Evolutionary conservation across 35 echinoderm and acorn worm genomes (phyloP).

Genomic region (Lytechinus variegatus): DNA sequence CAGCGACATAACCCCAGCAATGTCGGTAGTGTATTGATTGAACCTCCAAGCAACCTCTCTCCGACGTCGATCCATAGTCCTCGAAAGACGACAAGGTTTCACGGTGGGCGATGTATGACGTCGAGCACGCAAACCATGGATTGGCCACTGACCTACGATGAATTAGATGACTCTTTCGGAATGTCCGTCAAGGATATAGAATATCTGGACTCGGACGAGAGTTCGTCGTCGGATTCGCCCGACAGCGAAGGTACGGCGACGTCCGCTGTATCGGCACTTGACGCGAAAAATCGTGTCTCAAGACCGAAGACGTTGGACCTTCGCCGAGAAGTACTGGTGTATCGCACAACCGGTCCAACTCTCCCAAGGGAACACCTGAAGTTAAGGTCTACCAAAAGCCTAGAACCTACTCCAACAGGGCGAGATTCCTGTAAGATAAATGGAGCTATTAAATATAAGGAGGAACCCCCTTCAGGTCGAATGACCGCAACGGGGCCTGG

Average conservation of each 20-base stretch:
- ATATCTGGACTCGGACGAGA: conserved; percentile 32
- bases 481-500: neutral
- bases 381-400: conserved; percentile 22
- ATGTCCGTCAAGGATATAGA: conserved; percentile 41
- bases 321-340: conserved; percentile 21
- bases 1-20: conserved; percentile 23
- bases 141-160: conserved; percentile 35
- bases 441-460: neutral
- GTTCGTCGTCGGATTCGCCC: conserved; percentile 33
- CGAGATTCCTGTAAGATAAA: neutral
- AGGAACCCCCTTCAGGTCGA: neutral
- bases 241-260: neutral
- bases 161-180: conserved; percentile 1
- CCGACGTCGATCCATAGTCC: neutral
- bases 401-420: neutral
- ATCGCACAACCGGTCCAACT: conserved; percentile 3
- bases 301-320: conserved; percentile 28
- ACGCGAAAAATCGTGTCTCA: conserved; percentile 30
- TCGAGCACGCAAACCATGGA: conserved; percentile 38
- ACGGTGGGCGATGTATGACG: conserved; percentile 11
- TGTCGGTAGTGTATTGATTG: conserved; percentile 19
- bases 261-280: conserved; percentile 21
- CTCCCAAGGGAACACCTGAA: conserved; percentile 15
- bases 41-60: neutral
- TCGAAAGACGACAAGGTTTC: neutral